Evolutionary conservation across 2,888 invertebrate genomes (phyloP).

Genomic region (Drosophila borealis): DNA sequence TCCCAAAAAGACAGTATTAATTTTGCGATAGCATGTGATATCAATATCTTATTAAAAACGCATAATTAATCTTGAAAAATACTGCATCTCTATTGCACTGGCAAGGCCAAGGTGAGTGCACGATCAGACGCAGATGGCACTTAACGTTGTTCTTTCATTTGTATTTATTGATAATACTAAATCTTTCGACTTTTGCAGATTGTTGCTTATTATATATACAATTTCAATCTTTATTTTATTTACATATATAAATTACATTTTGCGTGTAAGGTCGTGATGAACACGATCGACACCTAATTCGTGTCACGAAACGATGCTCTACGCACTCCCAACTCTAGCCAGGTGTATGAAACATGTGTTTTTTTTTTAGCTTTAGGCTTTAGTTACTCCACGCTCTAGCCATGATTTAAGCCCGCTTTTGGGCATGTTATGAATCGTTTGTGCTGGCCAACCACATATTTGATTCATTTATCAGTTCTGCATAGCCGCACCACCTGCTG

Average conservation of each 20-base stretch:
- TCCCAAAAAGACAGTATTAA: not conserved
- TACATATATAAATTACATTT: too few relatives aligned
- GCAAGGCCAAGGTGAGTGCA: too few relatives aligned
- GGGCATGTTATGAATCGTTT: not conserved
- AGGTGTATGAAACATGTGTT: not conserved
- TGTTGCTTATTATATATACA: too few relatives aligned
- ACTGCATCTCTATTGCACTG: not conserved
- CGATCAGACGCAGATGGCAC: too few relatives aligned
- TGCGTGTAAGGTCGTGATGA: too few relatives aligned
- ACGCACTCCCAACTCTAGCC: not conserved
- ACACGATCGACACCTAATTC: too few relatives aligned
- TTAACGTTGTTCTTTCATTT: too few relatives aligned
- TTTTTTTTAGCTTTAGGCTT: not conserved
- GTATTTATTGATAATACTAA: too few relatives aligned
- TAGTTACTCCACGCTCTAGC: not conserved
- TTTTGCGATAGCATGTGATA: not conserved
- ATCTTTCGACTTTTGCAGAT: too few relatives aligned
- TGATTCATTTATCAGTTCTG: slow-evolving; percentile 26
- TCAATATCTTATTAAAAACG: not conserved
- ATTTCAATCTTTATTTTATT: too few relatives aligned
- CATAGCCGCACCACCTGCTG: slow-evolving; percentile 16
- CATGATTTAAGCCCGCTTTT: slow-evolving; percentile 3
- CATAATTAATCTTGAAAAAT: not conserved
- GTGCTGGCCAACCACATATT: slow-evolving; percentile 1
- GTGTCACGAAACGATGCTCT: too few relatives aligned